These are phyloP conservation scores for Percina caprodes DNA, from an alignment of 2,113 vertebrate genomes.

Conservation along the genomic window DNA sequence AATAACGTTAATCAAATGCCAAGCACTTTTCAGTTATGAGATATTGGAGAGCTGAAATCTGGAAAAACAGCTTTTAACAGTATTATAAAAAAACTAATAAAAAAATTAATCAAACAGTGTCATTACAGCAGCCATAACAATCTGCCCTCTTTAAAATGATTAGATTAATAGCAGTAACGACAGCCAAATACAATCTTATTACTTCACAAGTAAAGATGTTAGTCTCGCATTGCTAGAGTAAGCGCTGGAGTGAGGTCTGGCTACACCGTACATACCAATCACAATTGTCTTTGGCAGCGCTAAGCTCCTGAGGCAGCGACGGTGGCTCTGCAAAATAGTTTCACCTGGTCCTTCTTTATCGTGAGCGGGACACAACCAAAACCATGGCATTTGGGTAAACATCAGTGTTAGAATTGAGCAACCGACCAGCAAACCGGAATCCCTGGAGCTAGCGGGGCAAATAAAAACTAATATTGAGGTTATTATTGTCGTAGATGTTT, in stretches of 20 bases:
- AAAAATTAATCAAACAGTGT: constrained; percentile 10
- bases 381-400: too few species aligned
- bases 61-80: constrained; percentile 15
- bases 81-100: constrained; percentile 8
- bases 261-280: too few species aligned
- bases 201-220: neutral
- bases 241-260: too few species aligned
- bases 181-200: neutral
- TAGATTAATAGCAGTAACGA: neutral
- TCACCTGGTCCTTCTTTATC: too few species aligned
- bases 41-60: constrained; percentile 9
- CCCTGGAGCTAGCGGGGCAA: neutral
- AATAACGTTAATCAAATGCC: constrained; percentile 17
- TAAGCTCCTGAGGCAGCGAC: too few species aligned
- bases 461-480: neutral
- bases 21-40: neutral
- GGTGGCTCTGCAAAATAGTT: too few species aligned
- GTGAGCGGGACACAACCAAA: too few species aligned
- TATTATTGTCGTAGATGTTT: neutral
- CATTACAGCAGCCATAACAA: neutral
- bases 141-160: neutral
- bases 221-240: too few species aligned
- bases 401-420: neutral
- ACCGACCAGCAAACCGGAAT: neutral
- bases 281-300: too few species aligned